Percentiles rank a stretch among this genome's conserved stretches.
These are phyloP conservation scores for Lepisosteus oculatus DNA, from an alignment of 2,113 vertebrate species.

Conservation along the genomic window DNA sequence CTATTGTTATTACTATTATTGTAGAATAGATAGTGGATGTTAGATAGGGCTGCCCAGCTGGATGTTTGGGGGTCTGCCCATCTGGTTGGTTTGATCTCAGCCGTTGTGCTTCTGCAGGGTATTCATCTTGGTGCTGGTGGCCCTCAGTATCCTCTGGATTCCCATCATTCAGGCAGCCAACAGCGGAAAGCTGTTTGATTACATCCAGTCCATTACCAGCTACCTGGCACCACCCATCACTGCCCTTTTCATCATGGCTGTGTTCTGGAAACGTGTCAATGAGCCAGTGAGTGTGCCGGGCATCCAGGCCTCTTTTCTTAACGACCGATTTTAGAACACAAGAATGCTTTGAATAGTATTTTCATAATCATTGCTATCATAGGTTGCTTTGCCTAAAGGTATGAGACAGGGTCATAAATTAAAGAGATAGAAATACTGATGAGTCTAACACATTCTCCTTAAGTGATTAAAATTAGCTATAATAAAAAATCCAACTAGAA, in stretches of 20 bases:
- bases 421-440: too few species aligned
- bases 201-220: slow-evolving; percentile 88
- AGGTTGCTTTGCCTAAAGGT: too few species aligned
- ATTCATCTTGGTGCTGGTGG: slow-evolving; percentile 79
- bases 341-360: too few species aligned
- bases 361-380: too few species aligned
- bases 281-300: slow-evolving; percentile 71
- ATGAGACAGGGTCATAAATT: too few species aligned
- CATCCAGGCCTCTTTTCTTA: too few species aligned
- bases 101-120: slow-evolving; percentile 59
- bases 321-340: too few species aligned
- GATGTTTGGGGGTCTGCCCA: too few species aligned
- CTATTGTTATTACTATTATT: background rate
- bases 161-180: slow-evolving; percentile 88
- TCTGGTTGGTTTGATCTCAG: background rate
- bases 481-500: too few species aligned
- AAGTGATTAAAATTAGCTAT: too few species aligned
- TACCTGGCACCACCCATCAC: slow-evolving; percentile 89
- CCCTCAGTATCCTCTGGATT: slow-evolving; percentile 89
- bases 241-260: slow-evolving; percentile 84
- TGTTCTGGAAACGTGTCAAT: slow-evolving; percentile 88
- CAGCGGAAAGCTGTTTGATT: slow-evolving; percentile 90
- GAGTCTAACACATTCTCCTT: too few species aligned
- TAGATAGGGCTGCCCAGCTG: background rate
- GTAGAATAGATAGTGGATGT: background rate